A percentile compares a stretch with the other conserved stretches of the same genome.
Evolutionary conservation across 2,888 invertebrate species (phyloP).

Genomic region (Pristionchus maxplancki): DNA sequence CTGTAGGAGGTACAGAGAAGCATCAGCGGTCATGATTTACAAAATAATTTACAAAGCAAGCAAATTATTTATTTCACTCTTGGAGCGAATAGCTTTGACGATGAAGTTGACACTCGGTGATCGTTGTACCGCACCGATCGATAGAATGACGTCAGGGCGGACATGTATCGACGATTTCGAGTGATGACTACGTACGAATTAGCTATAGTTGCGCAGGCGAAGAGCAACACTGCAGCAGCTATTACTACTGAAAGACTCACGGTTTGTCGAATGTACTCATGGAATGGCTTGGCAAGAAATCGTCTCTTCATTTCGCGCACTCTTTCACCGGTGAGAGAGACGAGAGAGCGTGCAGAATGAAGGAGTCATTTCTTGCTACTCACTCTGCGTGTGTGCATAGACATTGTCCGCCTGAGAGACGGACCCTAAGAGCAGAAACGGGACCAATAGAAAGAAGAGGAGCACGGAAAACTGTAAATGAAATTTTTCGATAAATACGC

Average conservation of each 20-base stretch:
- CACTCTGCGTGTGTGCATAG: background rate
- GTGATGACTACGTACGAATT: background rate
- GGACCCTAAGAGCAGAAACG: background rate
- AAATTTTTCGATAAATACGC: background rate
- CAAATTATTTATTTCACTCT: background rate
- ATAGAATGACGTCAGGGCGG: background rate
- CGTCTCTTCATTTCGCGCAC: too few relatives aligned
- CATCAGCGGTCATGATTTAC: too few relatives aligned
- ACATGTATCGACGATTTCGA: background rate
- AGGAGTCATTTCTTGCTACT: too few relatives aligned
- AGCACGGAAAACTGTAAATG: background rate
- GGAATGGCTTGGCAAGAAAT: too few relatives aligned
- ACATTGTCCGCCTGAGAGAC: background rate
- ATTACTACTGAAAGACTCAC: background rate
- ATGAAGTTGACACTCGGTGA: background rate
- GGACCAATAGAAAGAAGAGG: background rate
- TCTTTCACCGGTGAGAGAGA: too few relatives aligned
- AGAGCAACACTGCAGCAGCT: background rate
- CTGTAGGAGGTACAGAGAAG: too few relatives aligned
- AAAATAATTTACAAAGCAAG: too few relatives aligned
- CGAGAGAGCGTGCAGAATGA: too few relatives aligned
- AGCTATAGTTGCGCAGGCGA: background rate
- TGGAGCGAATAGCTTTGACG: background rate
- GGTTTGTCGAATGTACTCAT: too few relatives aligned
- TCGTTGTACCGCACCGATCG: background rate